Percentiles rank a stretch among this genome's conserved stretches.
Conservation (phyloP, 2,888 invertebrate species). For the Merodon equestris region DNA sequence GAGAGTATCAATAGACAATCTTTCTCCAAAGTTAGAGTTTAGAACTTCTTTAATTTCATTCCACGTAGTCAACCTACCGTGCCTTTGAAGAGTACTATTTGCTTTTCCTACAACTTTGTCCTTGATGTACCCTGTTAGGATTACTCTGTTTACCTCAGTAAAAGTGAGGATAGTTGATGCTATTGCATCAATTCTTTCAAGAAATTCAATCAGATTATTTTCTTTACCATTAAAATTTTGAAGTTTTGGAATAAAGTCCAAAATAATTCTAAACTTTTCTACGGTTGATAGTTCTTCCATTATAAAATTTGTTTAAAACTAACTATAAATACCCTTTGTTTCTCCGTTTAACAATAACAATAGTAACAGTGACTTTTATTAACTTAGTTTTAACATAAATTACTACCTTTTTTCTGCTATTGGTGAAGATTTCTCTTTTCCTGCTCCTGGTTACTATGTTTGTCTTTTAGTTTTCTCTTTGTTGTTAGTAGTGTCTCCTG, state of each 20-base stretch:
- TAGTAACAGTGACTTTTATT: too few relatives aligned
- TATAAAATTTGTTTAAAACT: neutral
- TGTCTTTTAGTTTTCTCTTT: too few relatives aligned
- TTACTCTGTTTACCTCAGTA: neutral
- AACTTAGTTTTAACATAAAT: too few relatives aligned
- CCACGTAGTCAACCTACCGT: neutral
- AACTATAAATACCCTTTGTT: too few relatives aligned
- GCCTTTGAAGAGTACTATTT: neutral
- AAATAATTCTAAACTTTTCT: conserved; percentile 8
- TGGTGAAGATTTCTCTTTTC: too few relatives aligned
- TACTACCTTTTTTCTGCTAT: too few relatives aligned
- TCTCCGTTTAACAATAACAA: too few relatives aligned
- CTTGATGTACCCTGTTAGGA: conserved; percentile 1
- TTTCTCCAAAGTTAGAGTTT: neutral
- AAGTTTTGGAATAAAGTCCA: neutral
- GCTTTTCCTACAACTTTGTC: neutral
- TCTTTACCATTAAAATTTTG: neutral
- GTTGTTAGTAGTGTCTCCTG: too few relatives aligned
- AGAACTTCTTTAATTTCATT: neutral
- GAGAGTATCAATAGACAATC: neutral
- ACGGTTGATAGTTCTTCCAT: neutral
- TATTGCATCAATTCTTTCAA: conserved; percentile 2
- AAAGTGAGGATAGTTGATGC: neutral
- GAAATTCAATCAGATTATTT: conserved; percentile 2
- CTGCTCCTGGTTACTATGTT: too few relatives aligned